Base-by-base conservation (phyloP, 2,888 invertebrate species). In the Aphidoletes aphidimyza region DNA sequence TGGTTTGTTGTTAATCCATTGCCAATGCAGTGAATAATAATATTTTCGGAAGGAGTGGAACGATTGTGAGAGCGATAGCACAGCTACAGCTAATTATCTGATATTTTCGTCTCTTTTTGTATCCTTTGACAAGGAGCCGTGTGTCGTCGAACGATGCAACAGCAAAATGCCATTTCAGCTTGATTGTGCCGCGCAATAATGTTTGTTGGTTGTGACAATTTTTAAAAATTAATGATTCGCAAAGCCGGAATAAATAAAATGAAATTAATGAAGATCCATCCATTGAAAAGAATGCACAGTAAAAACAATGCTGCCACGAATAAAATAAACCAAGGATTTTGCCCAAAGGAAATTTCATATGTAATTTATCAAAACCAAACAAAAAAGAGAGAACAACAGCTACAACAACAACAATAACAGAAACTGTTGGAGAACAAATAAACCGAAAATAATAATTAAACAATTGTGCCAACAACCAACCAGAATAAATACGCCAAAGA, bases 221-320 rank as follows among this genome's bases (percentile, higher is more conserved):
- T 54, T 26, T 26, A n/a, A 26, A 54, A 69, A 69, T 69, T 69
- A 69, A 69, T 69, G 69, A 69, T 69, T 69, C 69, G 69, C 69
- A 69, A 69, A 69, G 69, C 69, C 69, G 26, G 30, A 69, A 30
- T 69, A 30, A 69, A n/a, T n/a, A n/a, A n/a, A n/a, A n/a, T n/a
- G n/a, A 69, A 69, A 54, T 69, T 69, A 69, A 69, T 69, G 22
- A 54, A 54, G 54, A 54, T n/a, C n/a, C n/a, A n/a, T n/a, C n/a
- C n/a, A n/a, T n/a, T n/a, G n/a, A n/a, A n/a, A n/a, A n/a, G 30
- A 69, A 54, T 8, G 5, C 69, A 30, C 30, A 34, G 5, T 30
- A 69, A 69, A 30, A 30, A 69, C 69, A 69, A 30, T 0, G 22
- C n/a, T 26, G n/a, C n/a, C n/a, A n/a, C n/a, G n/a, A n/a, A n/a